These are phyloP conservation scores for Drosophila melanica DNA, from an alignment of 1,140 invertebrate species.

Conservation along the genomic window DNA sequence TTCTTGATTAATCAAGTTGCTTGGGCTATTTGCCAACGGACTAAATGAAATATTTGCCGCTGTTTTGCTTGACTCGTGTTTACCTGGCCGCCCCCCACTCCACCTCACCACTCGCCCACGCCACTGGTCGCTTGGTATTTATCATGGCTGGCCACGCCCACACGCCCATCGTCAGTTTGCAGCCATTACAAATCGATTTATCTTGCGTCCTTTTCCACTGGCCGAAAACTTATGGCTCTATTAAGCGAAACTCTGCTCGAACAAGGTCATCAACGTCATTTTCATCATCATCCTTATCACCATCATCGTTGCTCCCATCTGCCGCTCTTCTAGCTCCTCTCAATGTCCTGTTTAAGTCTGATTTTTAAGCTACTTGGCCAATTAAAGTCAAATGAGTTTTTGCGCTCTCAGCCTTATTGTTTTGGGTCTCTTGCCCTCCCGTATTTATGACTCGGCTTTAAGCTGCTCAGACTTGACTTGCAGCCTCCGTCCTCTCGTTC, in stretches of 20 bases:
- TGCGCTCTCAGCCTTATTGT: not conserved
- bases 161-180: slow-evolving; percentile 24
- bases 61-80: slow-evolving; percentile 39
- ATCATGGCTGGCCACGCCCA: slow-evolving; percentile 44
- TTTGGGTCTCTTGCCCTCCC: not conserved
- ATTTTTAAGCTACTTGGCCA: slow-evolving; percentile 36
- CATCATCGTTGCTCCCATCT: not conserved
- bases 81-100: slow-evolving; percentile 33
- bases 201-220: slow-evolving; percentile 40
- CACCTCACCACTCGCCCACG: not conserved
- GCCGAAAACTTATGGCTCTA: slow-evolving; percentile 71
- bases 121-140: slow-evolving; percentile 45
- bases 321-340: not conserved
- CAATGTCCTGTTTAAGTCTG: slow-evolving; percentile 6
- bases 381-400: slow-evolving; percentile 24
- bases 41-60: slow-evolving; percentile 17
- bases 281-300: slow-evolving; percentile 13
- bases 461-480: not conserved
- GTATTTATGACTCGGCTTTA: slow-evolving; percentile 4
- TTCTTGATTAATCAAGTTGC: slow-evolving; percentile 70
- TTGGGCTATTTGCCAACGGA: slow-evolving; percentile 32
- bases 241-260: slow-evolving; percentile 42
- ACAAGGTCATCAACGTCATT: slow-evolving; percentile 64
- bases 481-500: not conserved
- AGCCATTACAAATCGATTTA: slow-evolving; percentile 83